A percentile compares a stretch with the other conserved stretches of the same genome.
Evolutionary conservation across 1,140 invertebrate species (phyloP).

Genomic region (Papilio dardanus): DNA sequence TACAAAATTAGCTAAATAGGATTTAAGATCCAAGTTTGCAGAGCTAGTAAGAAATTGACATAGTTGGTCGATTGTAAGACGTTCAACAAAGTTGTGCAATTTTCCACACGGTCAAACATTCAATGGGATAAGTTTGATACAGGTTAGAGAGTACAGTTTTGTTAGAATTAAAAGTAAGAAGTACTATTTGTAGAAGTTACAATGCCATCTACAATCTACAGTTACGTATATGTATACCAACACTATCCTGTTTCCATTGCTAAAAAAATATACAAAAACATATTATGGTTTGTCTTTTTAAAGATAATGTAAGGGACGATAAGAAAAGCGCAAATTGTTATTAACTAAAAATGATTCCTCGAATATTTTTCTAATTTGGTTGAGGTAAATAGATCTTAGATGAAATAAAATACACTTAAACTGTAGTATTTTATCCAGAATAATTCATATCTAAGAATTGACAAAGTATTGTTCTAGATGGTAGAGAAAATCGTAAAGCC

Average conservation of each 20-base stretch:
- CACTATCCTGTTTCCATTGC: background rate
- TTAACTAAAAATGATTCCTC: too few relatives aligned
- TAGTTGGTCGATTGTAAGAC: constrained; percentile 20
- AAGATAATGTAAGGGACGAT: too few relatives aligned
- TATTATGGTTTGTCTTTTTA: too few relatives aligned
- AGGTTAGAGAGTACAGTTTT: background rate
- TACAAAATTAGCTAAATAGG: background rate
- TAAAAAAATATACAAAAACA: background rate
- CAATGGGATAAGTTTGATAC: constrained; percentile 20
- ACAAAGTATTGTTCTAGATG: background rate
- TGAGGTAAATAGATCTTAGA: too few relatives aligned
- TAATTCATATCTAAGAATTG: too few relatives aligned
- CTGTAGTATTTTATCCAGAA: too few relatives aligned
- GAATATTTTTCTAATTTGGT: too few relatives aligned
- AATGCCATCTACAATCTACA: background rate
- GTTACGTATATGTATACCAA: background rate
- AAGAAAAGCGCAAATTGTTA: too few relatives aligned
- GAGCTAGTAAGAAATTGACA: background rate
- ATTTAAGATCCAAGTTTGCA: background rate
- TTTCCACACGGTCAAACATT: constrained; percentile 21
- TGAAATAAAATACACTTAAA: too few relatives aligned
- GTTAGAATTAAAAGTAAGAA: constrained; percentile 5
- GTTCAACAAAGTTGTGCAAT: constrained; percentile 15
- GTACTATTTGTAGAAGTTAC: background rate
- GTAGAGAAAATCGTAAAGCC: background rate